Conservation (phyloP, 2,113 vertebrate species). For the Cygnus atratus region DNA sequence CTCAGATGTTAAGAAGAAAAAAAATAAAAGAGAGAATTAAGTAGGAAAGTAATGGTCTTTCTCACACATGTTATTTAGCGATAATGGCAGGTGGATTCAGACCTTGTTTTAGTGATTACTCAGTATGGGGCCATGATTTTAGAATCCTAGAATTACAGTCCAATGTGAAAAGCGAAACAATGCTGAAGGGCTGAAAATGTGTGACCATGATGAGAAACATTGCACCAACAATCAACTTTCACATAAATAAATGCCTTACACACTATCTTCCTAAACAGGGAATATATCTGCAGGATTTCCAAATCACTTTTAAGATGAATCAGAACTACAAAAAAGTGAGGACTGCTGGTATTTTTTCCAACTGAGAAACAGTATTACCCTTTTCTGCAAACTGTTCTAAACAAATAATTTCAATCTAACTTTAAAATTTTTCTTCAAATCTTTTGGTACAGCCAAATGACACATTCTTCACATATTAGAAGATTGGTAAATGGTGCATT, state of each 20-base stretch:
- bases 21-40: background rate
- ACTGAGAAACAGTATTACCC: background rate
- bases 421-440: background rate
- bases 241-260: background rate
- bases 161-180: background rate
- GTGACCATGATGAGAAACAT: rapidly evolving
- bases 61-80: background rate
- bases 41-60: background rate
- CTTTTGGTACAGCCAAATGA: background rate
- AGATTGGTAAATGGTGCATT: background rate
- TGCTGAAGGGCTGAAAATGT: background rate
- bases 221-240: background rate
- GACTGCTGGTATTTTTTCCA: background rate
- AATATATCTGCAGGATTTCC: background rate
- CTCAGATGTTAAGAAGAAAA: background rate
- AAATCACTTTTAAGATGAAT: background rate
- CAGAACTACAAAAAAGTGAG: background rate
- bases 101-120: background rate
- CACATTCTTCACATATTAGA: background rate
- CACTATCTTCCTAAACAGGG: background rate
- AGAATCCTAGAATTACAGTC: background rate
- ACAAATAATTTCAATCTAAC: background rate
- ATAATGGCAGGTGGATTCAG: background rate
- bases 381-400: background rate
- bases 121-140: background rate